Evolutionary conservation across 2,113 vertebrate species (phyloP).

Genomic region (Saccopteryx bilineata): DNA sequence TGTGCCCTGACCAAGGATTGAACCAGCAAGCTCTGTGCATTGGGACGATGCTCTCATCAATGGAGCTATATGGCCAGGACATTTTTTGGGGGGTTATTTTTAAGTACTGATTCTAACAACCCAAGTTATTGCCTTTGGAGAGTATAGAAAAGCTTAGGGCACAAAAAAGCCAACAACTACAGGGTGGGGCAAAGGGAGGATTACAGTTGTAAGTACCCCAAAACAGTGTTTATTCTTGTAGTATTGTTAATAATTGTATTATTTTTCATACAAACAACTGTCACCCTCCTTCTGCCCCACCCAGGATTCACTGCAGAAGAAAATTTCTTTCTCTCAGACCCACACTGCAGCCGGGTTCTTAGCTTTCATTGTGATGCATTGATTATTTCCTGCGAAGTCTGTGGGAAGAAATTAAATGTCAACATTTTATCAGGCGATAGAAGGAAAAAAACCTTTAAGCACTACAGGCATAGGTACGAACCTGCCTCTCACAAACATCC

Average conservation of each 20-base stretch:
- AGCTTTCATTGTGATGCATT: background rate
- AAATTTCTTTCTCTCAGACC: background rate
- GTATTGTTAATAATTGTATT: background rate
- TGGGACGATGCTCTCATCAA: no score
- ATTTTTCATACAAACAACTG: background rate
- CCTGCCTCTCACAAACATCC: background rate
- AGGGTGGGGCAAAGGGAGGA: background rate
- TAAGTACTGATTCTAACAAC: slow-evolving; percentile 13
- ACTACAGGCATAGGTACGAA: background rate
- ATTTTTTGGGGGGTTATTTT: background rate
- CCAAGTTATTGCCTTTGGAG: background rate
- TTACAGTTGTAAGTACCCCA: background rate
- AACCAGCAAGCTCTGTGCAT: no score
- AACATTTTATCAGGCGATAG: slow-evolving; percentile 43
- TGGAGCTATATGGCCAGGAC: no score
- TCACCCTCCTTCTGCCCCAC: background rate
- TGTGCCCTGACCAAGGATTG: no score
- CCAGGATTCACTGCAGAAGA: slow-evolving; percentile 10
- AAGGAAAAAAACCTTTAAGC: slow-evolving; percentile 6
- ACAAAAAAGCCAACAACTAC: background rate
- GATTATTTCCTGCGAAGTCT: slow-evolving; percentile 8
- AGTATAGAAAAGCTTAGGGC: background rate
- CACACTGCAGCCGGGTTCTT: background rate
- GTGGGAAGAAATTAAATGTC: slow-evolving; percentile 14
- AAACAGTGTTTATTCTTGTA: background rate